These are phyloP conservation scores for Bellardia bayeri DNA, from an alignment of 2,888 invertebrate species.

Conservation along the genomic window DNA sequence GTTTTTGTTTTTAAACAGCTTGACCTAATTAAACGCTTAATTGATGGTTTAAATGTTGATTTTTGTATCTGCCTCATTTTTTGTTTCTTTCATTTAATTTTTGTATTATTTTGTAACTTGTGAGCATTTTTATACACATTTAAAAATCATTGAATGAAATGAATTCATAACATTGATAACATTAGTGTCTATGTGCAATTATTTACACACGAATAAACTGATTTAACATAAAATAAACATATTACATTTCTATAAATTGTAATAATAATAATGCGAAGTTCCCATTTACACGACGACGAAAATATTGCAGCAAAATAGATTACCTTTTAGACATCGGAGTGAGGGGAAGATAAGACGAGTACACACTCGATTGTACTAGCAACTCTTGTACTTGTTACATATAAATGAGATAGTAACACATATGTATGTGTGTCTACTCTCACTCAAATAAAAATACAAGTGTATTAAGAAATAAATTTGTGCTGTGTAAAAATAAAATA, in stretches of 20 bases:
- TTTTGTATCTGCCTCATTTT: conserved; percentile 15
- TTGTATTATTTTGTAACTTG: conserved; percentile 13
- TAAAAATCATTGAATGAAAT: conserved; percentile 33
- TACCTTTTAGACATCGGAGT: too few relatives aligned
- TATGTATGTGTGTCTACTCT: too few relatives aligned
- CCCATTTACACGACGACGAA: too few relatives aligned
- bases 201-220: conserved; percentile 59
- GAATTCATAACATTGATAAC: conserved; percentile 36
- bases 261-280: neutral
- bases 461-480: too few relatives aligned
- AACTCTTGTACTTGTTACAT: too few relatives aligned
- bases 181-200: conserved; percentile 27
- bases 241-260: conserved; percentile 57
- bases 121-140: conserved; percentile 1
- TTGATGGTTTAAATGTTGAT: conserved; percentile 53
- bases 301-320: too few relatives aligned
- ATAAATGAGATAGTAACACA: too few relatives aligned
- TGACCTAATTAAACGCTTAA: conserved; percentile 70
- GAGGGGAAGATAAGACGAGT: too few relatives aligned
- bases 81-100: conserved; percentile 4
- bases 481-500: too few relatives aligned
- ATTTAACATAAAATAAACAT: conserved; percentile 50
- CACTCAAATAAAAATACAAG: too few relatives aligned
- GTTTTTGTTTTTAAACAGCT: conserved; percentile 47
- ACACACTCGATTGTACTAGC: too few relatives aligned